Percentiles rank a stretch among this genome's conserved stretches.
Conservation (phyloP, 1,140 invertebrate genomes). For the Zaprionus tsacasi region DNA sequence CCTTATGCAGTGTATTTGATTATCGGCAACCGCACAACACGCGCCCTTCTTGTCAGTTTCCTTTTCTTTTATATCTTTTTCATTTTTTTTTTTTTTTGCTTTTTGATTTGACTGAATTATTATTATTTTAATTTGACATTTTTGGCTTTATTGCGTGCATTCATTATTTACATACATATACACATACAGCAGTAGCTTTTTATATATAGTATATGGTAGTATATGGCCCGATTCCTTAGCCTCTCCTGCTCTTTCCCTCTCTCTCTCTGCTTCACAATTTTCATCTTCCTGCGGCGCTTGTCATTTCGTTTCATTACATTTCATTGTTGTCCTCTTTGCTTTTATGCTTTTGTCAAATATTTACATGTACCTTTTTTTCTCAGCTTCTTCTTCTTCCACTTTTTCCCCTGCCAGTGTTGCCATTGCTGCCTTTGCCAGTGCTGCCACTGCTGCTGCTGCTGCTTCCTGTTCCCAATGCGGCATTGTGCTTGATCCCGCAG, state of each 20-base stretch:
- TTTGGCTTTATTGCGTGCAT: conserved; percentile 61
- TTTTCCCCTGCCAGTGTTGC: background rate
- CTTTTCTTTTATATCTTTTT: background rate
- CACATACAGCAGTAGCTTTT: background rate
- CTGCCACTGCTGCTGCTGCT: conserved; percentile 5
- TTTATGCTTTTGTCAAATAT: conserved; percentile 74
- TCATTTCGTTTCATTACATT: conserved; percentile 70
- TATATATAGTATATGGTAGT: background rate
- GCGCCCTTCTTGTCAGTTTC: background rate
- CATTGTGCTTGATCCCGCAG: conserved; percentile 7
- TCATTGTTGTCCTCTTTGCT: conserved; percentile 74
- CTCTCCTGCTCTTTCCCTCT: no score
- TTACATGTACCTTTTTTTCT: conserved; percentile 65
- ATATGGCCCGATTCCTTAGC: background rate
- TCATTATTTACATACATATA: conserved; percentile 52
- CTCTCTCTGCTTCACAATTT: conserved; percentile 10
- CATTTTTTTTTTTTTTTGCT: conserved; percentile 2
- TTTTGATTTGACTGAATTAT: conserved; percentile 60
- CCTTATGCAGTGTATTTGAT: background rate
- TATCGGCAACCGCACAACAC: background rate
- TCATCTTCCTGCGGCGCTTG: conserved; percentile 51
- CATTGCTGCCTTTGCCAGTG: conserved; percentile 3
- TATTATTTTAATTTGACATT: conserved; percentile 62
- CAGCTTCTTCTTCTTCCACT: background rate
- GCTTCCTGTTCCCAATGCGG: background rate